Base-by-base conservation (phyloP, 2,797 vertebrate genomes). In the Amblyopsis hoosieri region DNA sequence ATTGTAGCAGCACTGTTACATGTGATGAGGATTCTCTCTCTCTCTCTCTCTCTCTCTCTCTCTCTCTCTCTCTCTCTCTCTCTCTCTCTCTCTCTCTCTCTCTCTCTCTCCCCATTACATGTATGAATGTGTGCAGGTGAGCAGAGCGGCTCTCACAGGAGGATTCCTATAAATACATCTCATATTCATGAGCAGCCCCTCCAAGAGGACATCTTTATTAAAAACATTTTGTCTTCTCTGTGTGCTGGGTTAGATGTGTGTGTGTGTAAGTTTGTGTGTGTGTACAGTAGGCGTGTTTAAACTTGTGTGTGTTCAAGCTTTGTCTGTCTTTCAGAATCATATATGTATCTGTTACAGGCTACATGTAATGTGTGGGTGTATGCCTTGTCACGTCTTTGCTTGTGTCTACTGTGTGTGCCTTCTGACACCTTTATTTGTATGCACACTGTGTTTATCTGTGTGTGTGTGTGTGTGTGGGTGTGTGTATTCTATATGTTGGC, bases 121-220 rank as follows among this genome's bases (percentile, higher is more conserved):
- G 68, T 69, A 64, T 79, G 67, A 83, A 87, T 76, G 74, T 42
- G 47, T 84, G 80, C 78, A 62, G 64, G 67, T 75, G 69, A 74
- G 77, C 58, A 52, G 60, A 82, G 78, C 78, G 66, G 66, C 82
- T 84, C 80, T 86, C 85, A 78, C 69, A 68, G 67, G 87, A 89
- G 82, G 81, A 83, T 78, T 87, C 83, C 87, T 90, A 90, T 87
- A 90, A 91, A 92, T 91, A 90, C 60, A 87, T 87, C 90, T 76
- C 81, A 85, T 87, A 87, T 91, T 92, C 83, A 87, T 78, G 58
- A 81, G 88, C 77, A 83, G 84, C 75, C 79, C 87, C 82, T 87
- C 82, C 66, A 82, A 89, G 88, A 92, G 88, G 82, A 72, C 64
- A 63, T 85, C 82, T 88, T 91, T 89, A 90, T 91, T 92, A 90